Evolutionary conservation across 2,113 vertebrate genomes (phyloP), one percentile per base, ranked within the genome.

Genomic region (Barnardius zonarius): DNA sequence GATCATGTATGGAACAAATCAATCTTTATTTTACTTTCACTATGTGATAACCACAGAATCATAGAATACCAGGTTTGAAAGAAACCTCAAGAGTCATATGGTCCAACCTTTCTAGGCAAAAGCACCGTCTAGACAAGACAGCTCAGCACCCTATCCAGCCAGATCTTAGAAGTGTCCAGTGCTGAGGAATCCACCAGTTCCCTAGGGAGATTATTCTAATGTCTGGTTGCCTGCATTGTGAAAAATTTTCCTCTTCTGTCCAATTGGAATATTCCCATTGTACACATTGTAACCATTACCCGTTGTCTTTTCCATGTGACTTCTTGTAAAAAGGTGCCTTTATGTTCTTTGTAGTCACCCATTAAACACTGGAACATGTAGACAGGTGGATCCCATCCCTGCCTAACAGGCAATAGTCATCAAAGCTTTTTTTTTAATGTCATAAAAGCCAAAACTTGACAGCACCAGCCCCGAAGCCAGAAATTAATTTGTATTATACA

Each of bases 41-140:
- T 52, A 8, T 74, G 12, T 76, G 48, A 77, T 69, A 80, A 70
- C 30, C 5, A 25, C 7, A 68, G 33, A 68, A 43, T 68, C 25
- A 37, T 9, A 46, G 24, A 61, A 33, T 75, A 33, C 7, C 11
- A 33, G 3, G 6, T 54, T 54, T 62, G 5, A 37, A 67, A 66
- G 8, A 9, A 37, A 43, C 18, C 23, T 35, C 35, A 41, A 31
- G 11, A 25, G 43, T 61, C 23, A 28, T 48, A 27, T 67, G 5
- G 16, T 88, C n/a, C 16, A 59, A 15, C 0, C 30, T 79, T 85
- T 67, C 20, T 70, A n/a, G 13, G 10, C 25, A 41, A 70, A 82
- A 69, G 1, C 15, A 30, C 0, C 0, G 4, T n/a, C 11, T 51
- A 51, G n/a, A 46, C 5, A 78, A 39, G 24, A 64, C 5, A 1